phyloP scores from a whole-genome alignment of 2,113 vertebrate species.

The Podarcis raffonei region DNA sequence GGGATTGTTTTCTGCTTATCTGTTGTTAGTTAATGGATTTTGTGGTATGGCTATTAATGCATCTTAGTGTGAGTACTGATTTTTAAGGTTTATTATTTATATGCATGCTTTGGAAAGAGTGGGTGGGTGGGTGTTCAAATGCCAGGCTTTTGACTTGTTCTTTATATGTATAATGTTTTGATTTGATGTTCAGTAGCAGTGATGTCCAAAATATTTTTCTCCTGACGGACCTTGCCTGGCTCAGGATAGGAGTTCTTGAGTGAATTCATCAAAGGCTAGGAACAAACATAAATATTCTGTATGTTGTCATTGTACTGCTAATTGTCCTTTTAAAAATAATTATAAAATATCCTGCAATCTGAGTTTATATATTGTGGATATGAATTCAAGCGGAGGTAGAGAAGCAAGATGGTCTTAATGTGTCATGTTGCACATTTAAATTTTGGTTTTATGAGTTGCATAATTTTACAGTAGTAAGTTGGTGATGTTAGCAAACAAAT shows the following conservation, averaged over 20 bases:
- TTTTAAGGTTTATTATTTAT: not conserved
- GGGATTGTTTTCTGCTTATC: not conserved
- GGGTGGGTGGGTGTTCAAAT: not conserved
- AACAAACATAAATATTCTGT: not conserved
- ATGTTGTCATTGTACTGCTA: not conserved
- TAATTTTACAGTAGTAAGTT: conserved; percentile 1
- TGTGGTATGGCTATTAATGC: not conserved
- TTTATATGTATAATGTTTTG: not conserved
- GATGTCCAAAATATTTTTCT: not conserved
- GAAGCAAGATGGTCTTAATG: not conserved
- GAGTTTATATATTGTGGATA: not conserved
- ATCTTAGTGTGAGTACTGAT: not conserved
- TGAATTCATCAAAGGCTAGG: not conserved
- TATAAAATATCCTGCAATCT: not conserved
- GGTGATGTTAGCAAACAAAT: not conserved
- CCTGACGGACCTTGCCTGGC: not conserved
- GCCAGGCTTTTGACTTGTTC: not conserved
- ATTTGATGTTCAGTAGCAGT: not conserved
- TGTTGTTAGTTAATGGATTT: not conserved
- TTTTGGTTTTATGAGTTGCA: not conserved
- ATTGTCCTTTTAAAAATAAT: not conserved
- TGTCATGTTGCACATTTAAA: not conserved
- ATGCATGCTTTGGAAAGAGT: not conserved
- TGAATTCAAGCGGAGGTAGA: not conserved
- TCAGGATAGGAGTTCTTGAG: not conserved